Evolutionary conservation across 2,888 invertebrate genomes (phyloP).

Genomic region (Rhogogaster chlorosoma): DNA sequence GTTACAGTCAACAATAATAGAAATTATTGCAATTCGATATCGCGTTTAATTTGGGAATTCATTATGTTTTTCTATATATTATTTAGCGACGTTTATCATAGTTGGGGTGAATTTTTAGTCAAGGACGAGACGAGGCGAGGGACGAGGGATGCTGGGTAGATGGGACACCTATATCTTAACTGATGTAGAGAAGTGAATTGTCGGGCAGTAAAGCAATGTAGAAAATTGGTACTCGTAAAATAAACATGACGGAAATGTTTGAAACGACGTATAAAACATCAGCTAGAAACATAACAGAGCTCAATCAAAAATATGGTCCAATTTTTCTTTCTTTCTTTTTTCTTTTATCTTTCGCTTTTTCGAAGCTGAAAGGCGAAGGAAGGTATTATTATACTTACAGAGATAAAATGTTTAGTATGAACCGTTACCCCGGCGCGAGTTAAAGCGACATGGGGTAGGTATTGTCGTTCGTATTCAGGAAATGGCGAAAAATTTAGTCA

Average conservation of each 20-base stretch:
- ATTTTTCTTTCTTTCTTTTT: neutral
- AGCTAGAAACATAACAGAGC: slow-evolving; percentile 23
- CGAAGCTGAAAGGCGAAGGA: neutral
- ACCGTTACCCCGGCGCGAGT: neutral
- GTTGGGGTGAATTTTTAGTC: neutral
- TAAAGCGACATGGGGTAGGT: neutral
- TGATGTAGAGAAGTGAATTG: slow-evolving; percentile 8
- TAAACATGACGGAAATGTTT: slow-evolving; percentile 31
- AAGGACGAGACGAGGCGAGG: neutral
- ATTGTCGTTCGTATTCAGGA: neutral
- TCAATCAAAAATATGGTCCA: slow-evolving; percentile 50
- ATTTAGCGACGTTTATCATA: neutral
- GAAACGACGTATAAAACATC: slow-evolving; percentile 29
- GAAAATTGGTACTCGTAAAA: slow-evolving; percentile 53
- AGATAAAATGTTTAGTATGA: slow-evolving; percentile 33
- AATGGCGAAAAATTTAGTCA: neutral
- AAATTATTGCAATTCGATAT: neutral
- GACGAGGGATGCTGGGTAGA: neutral
- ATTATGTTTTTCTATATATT: neutral
- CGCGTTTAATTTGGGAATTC: neutral
- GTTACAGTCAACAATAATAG: neutral
- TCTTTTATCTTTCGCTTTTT: too few relatives aligned
- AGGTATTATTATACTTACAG: slow-evolving; percentile 12
- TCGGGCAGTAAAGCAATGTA: slow-evolving; percentile 30
- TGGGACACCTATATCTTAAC: neutral